These are phyloP conservation scores for Thera britannica DNA, from an alignment of 2,888 invertebrate genomes.

Conservation along the genomic window DNA sequence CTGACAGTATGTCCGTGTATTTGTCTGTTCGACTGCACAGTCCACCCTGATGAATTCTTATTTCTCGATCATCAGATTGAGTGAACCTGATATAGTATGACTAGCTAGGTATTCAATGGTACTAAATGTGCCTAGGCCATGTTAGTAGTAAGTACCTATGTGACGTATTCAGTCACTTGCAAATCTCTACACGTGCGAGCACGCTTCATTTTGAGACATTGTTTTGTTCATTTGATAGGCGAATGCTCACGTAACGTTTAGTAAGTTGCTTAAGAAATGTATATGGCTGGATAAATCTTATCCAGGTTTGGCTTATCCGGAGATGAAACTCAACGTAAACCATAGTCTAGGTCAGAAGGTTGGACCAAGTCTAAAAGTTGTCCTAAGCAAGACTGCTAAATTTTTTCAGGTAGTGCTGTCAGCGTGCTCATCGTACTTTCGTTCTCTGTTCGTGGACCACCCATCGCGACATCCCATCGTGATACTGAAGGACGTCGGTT, in stretches of 20 bases:
- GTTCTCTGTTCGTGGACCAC: conserved; percentile 96
- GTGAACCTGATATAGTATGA: neutral
- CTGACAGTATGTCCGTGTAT: neutral
- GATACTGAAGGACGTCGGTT: conserved; percentile 97
- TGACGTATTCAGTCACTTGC: conserved; percentile 3
- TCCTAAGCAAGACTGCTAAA: conserved; percentile 1
- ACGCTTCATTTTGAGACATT: conserved; percentile 42
- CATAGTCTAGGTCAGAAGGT: too few relatives aligned
- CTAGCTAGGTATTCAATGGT: conserved; percentile 1
- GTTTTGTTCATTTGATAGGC: conserved; percentile 39
- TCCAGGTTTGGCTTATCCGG: neutral
- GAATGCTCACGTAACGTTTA: neutral
- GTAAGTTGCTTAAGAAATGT: neutral
- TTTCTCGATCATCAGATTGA: too few relatives aligned
- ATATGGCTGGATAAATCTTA: neutral
- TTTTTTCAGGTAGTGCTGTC: conserved; percentile 93
- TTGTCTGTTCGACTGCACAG: neutral
- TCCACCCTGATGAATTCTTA: neutral
- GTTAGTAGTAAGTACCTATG: neutral
- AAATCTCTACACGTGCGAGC: conserved; percentile 19
- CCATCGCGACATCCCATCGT: conserved; percentile 97
- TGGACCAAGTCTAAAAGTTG: too few relatives aligned
- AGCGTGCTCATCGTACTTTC: conserved; percentile 98
- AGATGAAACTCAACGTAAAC: too few relatives aligned
- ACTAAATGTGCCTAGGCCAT: neutral